Evolutionary conservation across 2,888 invertebrate genomes (phyloP).

Genomic region (Nemotelus pantherinus): DNA sequence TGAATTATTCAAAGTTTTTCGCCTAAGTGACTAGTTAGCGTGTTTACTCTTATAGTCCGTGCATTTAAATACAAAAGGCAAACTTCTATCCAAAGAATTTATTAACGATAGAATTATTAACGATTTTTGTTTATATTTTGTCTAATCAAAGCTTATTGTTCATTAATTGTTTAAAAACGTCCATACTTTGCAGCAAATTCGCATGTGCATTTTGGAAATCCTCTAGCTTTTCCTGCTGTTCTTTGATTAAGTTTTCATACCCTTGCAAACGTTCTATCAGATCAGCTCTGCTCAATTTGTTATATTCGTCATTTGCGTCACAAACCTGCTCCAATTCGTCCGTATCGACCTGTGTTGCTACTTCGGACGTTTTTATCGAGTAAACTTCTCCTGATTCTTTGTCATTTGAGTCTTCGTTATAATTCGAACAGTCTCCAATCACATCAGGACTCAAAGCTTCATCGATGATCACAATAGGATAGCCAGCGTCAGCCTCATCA

Average conservation of each 20-base stretch:
- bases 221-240: slow-evolving; percentile 1
- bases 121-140: too few species aligned
- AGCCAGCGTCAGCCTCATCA: too few species aligned
- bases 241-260: background rate
- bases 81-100: too few species aligned
- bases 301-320: slow-evolving; percentile 3
- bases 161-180: background rate
- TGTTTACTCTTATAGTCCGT: too few species aligned
- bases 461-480: too few species aligned
- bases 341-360: slow-evolving; percentile 8
- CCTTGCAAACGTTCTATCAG: slow-evolving; percentile 2
- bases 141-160: too few species aligned
- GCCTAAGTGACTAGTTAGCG: too few species aligned
- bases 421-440: too few species aligned
- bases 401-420: background rate
- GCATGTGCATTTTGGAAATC: slow-evolving; percentile 23
- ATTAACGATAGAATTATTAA: too few species aligned
- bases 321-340: slow-evolving; percentile 9
- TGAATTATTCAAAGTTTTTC: too few species aligned
- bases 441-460: too few species aligned
- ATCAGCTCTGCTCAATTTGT: background rate
- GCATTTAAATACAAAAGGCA: too few species aligned
- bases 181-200: slow-evolving; percentile 19
- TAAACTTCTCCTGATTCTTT: background rate
- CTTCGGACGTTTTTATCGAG: background rate